Evolutionary conservation across 2,113 vertebrate genomes (phyloP), one percentile per base, ranked within the genome.

Genomic region (Dendrocopos noguchii): DNA sequence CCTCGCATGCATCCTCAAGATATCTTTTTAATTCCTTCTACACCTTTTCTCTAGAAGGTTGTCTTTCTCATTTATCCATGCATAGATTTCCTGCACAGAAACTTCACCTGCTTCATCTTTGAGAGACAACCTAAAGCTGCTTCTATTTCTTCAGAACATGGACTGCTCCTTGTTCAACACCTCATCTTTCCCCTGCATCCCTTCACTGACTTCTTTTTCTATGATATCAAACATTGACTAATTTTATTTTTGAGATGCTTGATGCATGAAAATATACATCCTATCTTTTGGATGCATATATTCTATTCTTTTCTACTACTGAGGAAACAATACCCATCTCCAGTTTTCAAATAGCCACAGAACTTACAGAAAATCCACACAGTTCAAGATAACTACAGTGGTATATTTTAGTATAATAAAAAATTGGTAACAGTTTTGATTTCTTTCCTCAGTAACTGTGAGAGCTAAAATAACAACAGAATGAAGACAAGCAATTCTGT

Each of bases 401-500:
- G 16, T 15, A 33, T 57, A 67, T 89, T 74, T 61, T 65, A 4
- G 50, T 50, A 28, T 19, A 68, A 71, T 33, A 80, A 82, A 83
- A 56, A 73, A 77, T 4, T 9, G 7, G 4, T 39, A 86, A 19
- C 2, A 50, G 34, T 17, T 81, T 63, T 90, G 28, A 55, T 75
- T 71, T 83, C 61, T 88, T 80, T 86, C 39, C 61, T 79, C 12
- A 33, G 20, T 7, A 80, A 53, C 29, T 29, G 5, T 36, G 34
- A 55, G 46, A 76, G 29, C 3, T 91, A 39, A 96, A 95, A 80
- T 25, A 94, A 63, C 46, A 87, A 44, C 29, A 63, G 68, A 85
- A 47, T 44, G 25, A 55, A 91, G 4, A 60, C 3, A 60, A 60
- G 21, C 47, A 88, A 53, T 65, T 84, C 53, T 4, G 3, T 36